These are phyloP conservation scores for Frieseomelitta varia DNA, from an alignment of 1,140 invertebrate genomes.

Conservation along the genomic window DNA sequence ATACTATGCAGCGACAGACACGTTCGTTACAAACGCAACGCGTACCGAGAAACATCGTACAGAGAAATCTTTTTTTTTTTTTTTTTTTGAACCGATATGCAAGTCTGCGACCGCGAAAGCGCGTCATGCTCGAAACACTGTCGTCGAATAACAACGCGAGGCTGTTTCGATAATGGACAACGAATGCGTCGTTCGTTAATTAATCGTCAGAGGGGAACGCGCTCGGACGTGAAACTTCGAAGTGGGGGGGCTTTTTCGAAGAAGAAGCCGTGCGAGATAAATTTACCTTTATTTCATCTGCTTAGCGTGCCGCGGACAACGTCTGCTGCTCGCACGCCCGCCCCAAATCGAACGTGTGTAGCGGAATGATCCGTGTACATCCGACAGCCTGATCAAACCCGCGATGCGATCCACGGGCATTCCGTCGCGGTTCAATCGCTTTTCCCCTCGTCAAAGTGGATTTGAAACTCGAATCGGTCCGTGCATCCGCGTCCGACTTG, in stretches of 20 bases:
- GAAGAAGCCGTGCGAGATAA: background rate
- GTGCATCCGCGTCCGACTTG: background rate
- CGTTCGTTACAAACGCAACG: too few relatives aligned
- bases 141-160: background rate
- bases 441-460: constrained; percentile 31
- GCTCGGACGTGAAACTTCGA: background rate
- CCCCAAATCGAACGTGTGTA: constrained; percentile 6
- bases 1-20: too few relatives aligned
- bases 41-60: background rate
- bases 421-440: constrained; percentile 13
- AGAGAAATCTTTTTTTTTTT: background rate
- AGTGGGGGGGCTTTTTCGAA: too few relatives aligned
- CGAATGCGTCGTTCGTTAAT: background rate
- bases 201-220: background rate
- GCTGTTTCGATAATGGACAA: background rate
- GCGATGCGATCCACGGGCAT: background rate
- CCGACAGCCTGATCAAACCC: background rate
- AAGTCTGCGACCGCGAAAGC: background rate
- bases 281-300: constrained; percentile 21
- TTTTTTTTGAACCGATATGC: background rate
- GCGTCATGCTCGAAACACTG: background rate
- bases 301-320: background rate
- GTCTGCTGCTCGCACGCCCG: background rate
- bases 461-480: constrained; percentile 24
- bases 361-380: background rate